Conservation (phyloP, 2,113 vertebrate species). For the Chlorocebus sabaeus region DNA sequence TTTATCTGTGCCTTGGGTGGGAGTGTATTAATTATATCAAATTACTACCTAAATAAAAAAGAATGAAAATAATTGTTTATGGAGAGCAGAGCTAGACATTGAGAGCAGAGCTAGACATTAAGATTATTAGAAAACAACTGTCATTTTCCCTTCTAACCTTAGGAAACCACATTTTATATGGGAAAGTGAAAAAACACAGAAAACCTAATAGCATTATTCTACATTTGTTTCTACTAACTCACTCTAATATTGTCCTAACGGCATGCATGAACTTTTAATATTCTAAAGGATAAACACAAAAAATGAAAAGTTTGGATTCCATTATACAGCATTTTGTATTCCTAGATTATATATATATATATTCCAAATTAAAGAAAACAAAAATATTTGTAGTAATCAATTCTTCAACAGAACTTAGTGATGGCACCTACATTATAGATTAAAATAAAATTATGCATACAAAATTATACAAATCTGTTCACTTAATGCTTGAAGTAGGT, state of each 20-base stretch:
- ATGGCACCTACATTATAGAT: not conserved
- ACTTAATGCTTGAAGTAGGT: not conserved
- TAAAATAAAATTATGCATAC: not conserved
- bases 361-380: not conserved
- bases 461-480: not conserved
- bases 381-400: not conserved
- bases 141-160: not conserved
- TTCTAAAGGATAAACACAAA: not conserved
- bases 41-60: not conserved
- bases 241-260: not conserved
- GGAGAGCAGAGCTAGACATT: not conserved
- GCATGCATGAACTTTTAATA: not conserved
- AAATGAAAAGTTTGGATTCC: not conserved
- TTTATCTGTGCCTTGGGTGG: not conserved
- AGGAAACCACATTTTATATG: not conserved
- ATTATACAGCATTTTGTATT: not conserved
- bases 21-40: not conserved
- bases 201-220: not conserved
- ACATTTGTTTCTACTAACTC: not conserved
- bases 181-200: not conserved
- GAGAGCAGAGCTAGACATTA: not conserved
- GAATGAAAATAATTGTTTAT: not conserved
- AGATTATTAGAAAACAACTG: not conserved
- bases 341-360: not conserved
- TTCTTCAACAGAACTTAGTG: not conserved